Conservation (phyloP, 2,888 invertebrate genomes). For the Xylophagus ater region DNA sequence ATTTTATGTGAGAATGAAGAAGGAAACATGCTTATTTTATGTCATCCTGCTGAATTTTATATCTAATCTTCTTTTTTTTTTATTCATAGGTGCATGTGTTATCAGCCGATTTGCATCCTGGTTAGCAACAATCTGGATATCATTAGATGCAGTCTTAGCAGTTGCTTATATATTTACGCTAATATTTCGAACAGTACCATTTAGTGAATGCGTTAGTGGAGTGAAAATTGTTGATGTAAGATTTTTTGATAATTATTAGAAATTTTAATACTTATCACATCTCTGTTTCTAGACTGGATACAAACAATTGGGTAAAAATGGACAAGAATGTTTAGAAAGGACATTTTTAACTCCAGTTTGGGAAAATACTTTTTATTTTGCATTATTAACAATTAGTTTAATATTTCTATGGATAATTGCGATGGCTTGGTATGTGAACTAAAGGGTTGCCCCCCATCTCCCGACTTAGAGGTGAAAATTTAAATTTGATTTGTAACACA, state of each 20-base stretch:
- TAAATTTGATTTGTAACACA: no score
- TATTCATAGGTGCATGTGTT: constrained; percentile 32
- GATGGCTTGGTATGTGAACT: constrained; percentile 34
- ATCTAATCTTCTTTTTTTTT: neutral
- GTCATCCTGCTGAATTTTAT: no score
- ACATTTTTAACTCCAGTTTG: constrained; percentile 39
- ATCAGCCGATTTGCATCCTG: constrained; percentile 38
- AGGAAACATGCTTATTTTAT: no score
- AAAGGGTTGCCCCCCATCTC: no score
- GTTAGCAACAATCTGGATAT: constrained; percentile 37
- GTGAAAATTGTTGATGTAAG: constrained; percentile 29
- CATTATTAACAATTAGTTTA: constrained; percentile 33
- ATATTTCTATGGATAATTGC: constrained; percentile 36
- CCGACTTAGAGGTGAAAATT: no score
- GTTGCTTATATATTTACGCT: constrained; percentile 37
- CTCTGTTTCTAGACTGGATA: constrained; percentile 28
- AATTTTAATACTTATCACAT: neutral
- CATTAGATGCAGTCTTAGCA: constrained; percentile 36
- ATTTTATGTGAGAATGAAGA: no score
- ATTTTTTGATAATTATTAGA: neutral
- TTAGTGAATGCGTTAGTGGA: constrained; percentile 33
- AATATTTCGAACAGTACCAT: constrained; percentile 33
- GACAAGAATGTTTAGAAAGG: constrained; percentile 35
- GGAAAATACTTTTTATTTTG: constrained; percentile 36
- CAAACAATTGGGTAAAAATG: constrained; percentile 28